Evolutionary conservation across 2,888 invertebrate species (phyloP).

Genomic region (Taphrorychus bicolor): DNA sequence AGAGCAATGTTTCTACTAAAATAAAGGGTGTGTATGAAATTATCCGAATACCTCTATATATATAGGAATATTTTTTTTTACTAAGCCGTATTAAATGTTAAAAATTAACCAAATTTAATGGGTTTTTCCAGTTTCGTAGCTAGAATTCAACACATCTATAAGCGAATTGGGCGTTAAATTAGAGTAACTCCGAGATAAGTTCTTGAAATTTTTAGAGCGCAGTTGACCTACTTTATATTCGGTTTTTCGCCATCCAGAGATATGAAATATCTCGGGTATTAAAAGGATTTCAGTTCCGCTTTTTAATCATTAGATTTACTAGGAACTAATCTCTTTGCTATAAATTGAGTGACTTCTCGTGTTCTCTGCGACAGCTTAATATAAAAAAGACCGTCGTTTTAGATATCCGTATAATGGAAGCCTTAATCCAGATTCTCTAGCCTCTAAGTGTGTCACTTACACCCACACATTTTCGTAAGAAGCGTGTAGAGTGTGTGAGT

Average conservation of each 20-base stretch:
- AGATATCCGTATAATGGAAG: no score
- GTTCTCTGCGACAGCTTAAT: neutral
- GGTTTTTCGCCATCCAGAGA: conserved; percentile 10
- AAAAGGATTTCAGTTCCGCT: conserved; percentile 11
- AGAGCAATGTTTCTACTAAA: neutral
- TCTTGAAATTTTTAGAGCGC: conserved; percentile 11
- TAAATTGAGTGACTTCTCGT: neutral
- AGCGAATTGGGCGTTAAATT: conserved; percentile 2
- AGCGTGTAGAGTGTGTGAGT: no score
- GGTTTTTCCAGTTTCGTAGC: neutral
- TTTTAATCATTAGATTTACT: conserved; percentile 17
- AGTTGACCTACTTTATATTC: conserved; percentile 18
- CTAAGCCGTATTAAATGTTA: no score
- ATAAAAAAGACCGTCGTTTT: neutral
- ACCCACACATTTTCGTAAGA: no score
- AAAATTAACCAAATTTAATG: neutral
- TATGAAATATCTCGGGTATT: conserved; percentile 14
- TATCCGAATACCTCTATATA: no score
- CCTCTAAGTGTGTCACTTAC: no score
- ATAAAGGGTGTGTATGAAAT: neutral
- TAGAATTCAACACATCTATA: neutral
- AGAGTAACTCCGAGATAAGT: conserved; percentile 11
- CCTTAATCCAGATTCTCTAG: no score
- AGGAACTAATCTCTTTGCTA: conserved; percentile 3
- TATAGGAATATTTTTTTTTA: no score